Percentiles rank a stretch among this genome's conserved stretches.
These are phyloP conservation scores for Galaxea fascicularis DNA, from an alignment of 92 coral and sea anemone genomes.

Conservation along the genomic window DNA sequence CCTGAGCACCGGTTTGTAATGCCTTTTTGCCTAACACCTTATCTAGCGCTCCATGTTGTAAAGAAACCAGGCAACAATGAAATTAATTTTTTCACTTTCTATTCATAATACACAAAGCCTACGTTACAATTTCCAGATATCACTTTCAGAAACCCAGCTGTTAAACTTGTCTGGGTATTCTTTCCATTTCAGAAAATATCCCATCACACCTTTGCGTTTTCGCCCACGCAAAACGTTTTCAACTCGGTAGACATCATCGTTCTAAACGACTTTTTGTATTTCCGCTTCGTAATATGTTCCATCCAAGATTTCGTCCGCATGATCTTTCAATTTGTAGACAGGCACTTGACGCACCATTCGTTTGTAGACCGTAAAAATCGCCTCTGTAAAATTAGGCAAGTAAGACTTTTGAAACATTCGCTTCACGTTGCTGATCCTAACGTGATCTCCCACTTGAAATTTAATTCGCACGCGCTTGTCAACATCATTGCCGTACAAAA, in stretches of 20 bases:
- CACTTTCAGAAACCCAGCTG: conserved; percentile 43
- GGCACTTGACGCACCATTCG: conserved; percentile 34
- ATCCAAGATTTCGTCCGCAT: conserved; percentile 37
- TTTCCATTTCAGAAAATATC: too few relatives aligned
- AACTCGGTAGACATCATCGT: too few relatives aligned
- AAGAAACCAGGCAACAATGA: conserved; percentile 3
- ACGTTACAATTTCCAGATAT: conserved; percentile 27
- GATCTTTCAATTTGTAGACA: conserved; percentile 50
- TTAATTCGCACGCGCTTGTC: conserved; percentile 26
- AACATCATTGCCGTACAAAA: conserved; percentile 51
- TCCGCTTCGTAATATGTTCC: conserved; percentile 59
- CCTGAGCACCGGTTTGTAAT: too few relatives aligned
- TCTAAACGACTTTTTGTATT: conserved; percentile 41
- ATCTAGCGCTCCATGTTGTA: too few relatives aligned
- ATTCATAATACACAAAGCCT: background rate
- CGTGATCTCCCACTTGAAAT: conserved; percentile 43
- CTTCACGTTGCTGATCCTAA: conserved; percentile 44
- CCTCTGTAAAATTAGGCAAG: conserved; percentile 58
- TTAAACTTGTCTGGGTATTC: too few relatives aligned
- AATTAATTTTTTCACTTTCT: background rate
- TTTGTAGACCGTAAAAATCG: conserved; percentile 47
- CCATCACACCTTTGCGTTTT: too few relatives aligned
- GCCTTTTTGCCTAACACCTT: too few relatives aligned
- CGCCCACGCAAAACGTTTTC: too few relatives aligned
- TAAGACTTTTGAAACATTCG: conserved; percentile 49